Conservation (phyloP, 1,140 invertebrate species). For the Daktulosphaira vitifoliae region DNA sequence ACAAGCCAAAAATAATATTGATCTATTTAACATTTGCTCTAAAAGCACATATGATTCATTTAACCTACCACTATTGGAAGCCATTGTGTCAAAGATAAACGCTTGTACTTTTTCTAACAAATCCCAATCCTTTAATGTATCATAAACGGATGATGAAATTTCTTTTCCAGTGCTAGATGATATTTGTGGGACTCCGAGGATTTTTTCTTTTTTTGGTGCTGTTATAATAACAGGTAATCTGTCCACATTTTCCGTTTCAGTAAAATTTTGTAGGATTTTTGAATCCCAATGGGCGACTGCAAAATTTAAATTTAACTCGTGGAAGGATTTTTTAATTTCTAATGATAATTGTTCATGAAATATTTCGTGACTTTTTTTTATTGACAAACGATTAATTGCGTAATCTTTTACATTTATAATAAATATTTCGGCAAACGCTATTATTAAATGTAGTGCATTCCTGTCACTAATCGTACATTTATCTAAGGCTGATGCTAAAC, state of each 20-base stretch:
- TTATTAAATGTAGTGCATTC: conserved; percentile 36
- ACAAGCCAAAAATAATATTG: too few relatives aligned
- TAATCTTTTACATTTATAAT: conserved; percentile 26
- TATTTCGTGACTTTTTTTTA: conserved; percentile 27
- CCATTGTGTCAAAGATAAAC: too few relatives aligned
- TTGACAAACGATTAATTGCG: conserved; percentile 34
- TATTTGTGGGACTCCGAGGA: conserved; percentile 13
- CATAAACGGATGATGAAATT: conserved; percentile 10
- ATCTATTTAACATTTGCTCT: conserved; percentile 32
- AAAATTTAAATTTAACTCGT: conserved; percentile 31
- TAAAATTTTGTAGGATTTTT: conserved; percentile 36
- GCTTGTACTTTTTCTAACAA: conserved; percentile 35
- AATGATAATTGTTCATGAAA: conserved; percentile 33
- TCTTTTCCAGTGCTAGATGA: conserved; percentile 6
- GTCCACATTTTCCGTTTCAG: conserved; percentile 34
- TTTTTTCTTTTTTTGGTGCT: conserved; percentile 8
- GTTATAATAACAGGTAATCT: conserved; percentile 25
- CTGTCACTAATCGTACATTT: conserved; percentile 36
- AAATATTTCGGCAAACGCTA: conserved; percentile 34
- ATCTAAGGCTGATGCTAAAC: too few relatives aligned
- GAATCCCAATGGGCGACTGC: conserved; percentile 36
- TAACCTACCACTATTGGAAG: conserved; percentile 32
- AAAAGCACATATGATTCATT: conserved; percentile 35
- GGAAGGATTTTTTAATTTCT: conserved; percentile 37
- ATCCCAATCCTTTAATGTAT: conserved; percentile 25